phyloP scores from a whole-genome alignment of 2,113 vertebrate species.

The Entelurus aequoreus region DNA sequence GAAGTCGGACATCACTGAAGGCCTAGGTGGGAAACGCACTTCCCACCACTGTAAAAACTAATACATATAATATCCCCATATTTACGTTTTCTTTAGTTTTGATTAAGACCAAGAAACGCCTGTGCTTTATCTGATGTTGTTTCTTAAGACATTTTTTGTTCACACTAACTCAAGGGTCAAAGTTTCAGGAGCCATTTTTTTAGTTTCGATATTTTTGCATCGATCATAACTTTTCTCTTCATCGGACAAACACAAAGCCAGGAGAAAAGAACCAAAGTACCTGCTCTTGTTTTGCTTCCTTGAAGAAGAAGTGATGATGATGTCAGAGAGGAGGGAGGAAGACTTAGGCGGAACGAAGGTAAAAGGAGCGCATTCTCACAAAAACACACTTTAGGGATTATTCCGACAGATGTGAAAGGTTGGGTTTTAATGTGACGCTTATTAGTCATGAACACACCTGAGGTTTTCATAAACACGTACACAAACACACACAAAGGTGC shows the following conservation, averaged over 20 bases:
- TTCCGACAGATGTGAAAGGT: slow-evolving; percentile 14
- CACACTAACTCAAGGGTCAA: too few relatives aligned
- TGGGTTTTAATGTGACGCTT: slow-evolving; percentile 20
- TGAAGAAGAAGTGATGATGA: slow-evolving; percentile 42
- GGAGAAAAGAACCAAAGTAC: slow-evolving; percentile 64
- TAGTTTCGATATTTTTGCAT: too few relatives aligned
- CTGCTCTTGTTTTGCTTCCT: slow-evolving; percentile 75
- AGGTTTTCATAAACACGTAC: slow-evolving; percentile 10
- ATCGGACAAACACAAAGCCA: slow-evolving; percentile 59
- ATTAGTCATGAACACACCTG: slow-evolving; percentile 21
- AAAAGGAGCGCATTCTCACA: slow-evolving; percentile 6
- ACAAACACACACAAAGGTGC: background rate
- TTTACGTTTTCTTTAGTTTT: too few relatives aligned
- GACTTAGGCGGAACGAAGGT: slow-evolving; percentile 16
- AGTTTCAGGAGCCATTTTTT: too few relatives aligned
- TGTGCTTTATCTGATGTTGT: too few relatives aligned
- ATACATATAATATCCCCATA: too few relatives aligned
- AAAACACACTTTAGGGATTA: slow-evolving; percentile 25
- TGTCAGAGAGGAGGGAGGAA: slow-evolving; percentile 19
- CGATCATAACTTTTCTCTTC: too few relatives aligned
- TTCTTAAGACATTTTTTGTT: too few relatives aligned
- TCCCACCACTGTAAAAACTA: too few relatives aligned
- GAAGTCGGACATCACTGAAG: too few relatives aligned
- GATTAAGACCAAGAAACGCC: too few relatives aligned
- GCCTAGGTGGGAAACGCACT: too few relatives aligned